Percentiles rank a stretch among this genome's conserved stretches.
Conservation (phyloP, 2,113 vertebrate species). For the Ceyx melanurus region DNA sequence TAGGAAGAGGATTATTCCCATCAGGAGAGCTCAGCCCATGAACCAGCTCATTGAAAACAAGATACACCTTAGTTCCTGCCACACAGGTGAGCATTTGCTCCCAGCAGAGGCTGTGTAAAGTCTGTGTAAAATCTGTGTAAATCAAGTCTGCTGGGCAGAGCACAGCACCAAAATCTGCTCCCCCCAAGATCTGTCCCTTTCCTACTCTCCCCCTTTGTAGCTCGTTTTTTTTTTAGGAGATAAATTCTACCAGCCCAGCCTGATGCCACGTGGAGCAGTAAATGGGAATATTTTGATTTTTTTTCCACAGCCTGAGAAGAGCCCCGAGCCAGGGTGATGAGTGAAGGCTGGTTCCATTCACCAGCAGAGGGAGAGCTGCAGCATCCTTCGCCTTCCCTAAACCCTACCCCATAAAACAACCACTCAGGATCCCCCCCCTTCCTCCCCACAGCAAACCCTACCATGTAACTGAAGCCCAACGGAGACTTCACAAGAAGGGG, state of each 20-base stretch:
- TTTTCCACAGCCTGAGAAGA: not conserved
- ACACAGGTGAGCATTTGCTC: not conserved
- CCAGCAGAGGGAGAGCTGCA: not conserved
- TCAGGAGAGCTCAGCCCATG: not conserved
- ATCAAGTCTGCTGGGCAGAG: not conserved
- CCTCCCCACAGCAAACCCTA: not conserved
- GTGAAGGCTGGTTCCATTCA: not conserved
- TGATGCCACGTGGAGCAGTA: not conserved
- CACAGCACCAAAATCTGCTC: not conserved
- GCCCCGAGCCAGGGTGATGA: not conserved
- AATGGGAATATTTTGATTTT: not conserved
- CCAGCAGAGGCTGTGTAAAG: not conserved
- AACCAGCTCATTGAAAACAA: not conserved
- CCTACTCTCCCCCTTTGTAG: not conserved
- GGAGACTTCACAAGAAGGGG: not conserved
- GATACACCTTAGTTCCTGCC: accelerated
- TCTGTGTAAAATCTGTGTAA: too few relatives aligned
- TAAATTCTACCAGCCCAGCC: not conserved
- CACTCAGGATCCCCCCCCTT: too few relatives aligned
- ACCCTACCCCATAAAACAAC: not conserved
- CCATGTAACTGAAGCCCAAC: not conserved
- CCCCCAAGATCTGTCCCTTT: not conserved
- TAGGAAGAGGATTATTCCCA: not conserved
- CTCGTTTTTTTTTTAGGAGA: not conserved
- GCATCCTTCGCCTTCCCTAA: not conserved